Conservation (phyloP, 2,113 vertebrate species). For the Mirounga angustirostris region DNA sequence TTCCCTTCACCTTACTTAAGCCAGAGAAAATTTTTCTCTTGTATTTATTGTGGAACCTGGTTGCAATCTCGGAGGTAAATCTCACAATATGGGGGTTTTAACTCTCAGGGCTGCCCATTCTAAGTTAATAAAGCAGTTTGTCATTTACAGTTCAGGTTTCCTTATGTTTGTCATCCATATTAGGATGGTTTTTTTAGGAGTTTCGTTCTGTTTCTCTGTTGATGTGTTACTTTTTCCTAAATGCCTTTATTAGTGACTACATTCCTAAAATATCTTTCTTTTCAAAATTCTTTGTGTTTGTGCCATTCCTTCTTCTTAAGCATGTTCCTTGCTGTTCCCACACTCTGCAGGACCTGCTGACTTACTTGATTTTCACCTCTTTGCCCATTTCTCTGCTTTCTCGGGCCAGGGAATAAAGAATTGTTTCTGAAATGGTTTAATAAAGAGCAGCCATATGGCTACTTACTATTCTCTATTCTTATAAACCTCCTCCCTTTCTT, state of each 20-base stretch:
- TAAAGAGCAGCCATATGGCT: background rate
- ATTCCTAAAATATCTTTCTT: background rate
- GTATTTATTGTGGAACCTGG: background rate
- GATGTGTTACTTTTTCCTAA: background rate
- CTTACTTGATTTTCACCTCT: background rate
- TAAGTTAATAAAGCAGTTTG: background rate
- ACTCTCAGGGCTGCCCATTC: background rate
- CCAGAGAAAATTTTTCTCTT: background rate
- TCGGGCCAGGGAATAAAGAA: background rate
- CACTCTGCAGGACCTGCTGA: background rate
- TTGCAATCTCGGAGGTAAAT: background rate
- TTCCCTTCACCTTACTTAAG: background rate
- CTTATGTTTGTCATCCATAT: background rate
- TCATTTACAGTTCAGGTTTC: background rate
- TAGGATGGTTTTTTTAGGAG: background rate
- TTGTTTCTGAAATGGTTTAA: conserved; percentile 45
- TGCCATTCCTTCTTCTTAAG: background rate
- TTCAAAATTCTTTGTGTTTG: background rate
- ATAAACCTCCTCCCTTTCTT: background rate
- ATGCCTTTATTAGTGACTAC: background rate
- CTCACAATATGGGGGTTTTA: background rate
- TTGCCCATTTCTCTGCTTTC: background rate
- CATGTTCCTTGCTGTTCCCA: background rate
- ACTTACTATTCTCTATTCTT: background rate
- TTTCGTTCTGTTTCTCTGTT: background rate